Evolutionary conservation across 2,888 invertebrate genomes (phyloP).

Genomic region (Phyllotreta striolata): DNA sequence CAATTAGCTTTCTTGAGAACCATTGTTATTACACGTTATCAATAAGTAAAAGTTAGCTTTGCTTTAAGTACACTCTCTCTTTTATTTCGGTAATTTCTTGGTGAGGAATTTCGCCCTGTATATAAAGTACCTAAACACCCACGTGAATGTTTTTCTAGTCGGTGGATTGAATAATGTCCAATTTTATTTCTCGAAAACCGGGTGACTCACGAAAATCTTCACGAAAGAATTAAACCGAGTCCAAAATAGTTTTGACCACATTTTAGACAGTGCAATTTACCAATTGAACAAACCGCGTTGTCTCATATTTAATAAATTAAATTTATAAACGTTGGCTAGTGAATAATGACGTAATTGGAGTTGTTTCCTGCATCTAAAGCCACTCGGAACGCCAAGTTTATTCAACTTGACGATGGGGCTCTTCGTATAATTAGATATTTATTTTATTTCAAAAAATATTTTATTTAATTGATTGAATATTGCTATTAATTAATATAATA

Average conservation of each 20-base stretch:
- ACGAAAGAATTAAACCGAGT: constrained; percentile 9
- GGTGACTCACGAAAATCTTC: constrained; percentile 1
- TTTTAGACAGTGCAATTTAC: constrained; percentile 4
- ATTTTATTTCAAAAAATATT: no score
- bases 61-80: no score
- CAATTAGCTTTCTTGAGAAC: no score
- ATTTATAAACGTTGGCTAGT: constrained; percentile 23
- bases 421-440: not conserved
- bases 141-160: no score
- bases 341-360: constrained; percentile 40
- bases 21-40: no score
- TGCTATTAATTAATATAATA: no score
- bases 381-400: constrained; percentile 34
- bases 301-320: constrained; percentile 37
- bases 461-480: no score
- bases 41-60: no score
- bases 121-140: no score
- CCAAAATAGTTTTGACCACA: constrained; percentile 12
- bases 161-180: no score
- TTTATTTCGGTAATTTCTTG: no score
- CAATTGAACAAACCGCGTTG: constrained; percentile 24
- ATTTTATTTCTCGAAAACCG: not conserved
- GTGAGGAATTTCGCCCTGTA: no score
- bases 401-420: constrained; percentile 35
- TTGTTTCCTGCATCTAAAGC: constrained; percentile 39